These are phyloP conservation scores for Passer domesticus DNA, from an alignment of 2,113 vertebrate species.

Conservation along the genomic window DNA sequence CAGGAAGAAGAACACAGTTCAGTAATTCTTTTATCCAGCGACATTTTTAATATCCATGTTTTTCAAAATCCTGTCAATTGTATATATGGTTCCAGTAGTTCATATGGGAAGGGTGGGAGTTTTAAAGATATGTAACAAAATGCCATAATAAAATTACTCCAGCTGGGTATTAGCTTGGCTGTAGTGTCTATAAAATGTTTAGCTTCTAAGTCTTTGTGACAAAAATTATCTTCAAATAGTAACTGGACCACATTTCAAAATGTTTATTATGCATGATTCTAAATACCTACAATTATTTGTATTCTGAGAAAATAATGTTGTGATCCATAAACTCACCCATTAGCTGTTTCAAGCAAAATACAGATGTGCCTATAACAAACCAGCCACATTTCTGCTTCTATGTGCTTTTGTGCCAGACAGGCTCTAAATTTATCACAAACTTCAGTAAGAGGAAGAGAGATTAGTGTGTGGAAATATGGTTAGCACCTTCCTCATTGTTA, in stretches of 20 bases:
- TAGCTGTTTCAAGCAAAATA: neutral
- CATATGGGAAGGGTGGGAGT: neutral
- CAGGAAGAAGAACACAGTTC: neutral
- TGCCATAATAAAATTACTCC: neutral
- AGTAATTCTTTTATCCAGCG: neutral
- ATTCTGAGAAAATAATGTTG: neutral
- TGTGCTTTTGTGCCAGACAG: neutral
- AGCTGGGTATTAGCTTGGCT: neutral
- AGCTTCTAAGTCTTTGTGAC: neutral
- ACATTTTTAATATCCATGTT: neutral
- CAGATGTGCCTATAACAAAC: neutral
- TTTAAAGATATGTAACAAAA: neutral
- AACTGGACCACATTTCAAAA: neutral
- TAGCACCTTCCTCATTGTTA: neutral
- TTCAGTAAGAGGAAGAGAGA: constrained; percentile 27
- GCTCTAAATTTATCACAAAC: neutral
- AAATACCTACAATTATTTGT: neutral
- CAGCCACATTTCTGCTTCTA: neutral
- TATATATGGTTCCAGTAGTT: neutral
- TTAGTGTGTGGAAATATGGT: neutral
- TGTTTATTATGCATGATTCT: neutral
- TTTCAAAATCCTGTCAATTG: neutral
- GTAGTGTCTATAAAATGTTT: neutral
- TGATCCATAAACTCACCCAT: neutral
- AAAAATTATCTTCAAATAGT: neutral